Conservation (phyloP, 1,140 invertebrate species). For the Macrobrachium rosenbergii region DNA sequence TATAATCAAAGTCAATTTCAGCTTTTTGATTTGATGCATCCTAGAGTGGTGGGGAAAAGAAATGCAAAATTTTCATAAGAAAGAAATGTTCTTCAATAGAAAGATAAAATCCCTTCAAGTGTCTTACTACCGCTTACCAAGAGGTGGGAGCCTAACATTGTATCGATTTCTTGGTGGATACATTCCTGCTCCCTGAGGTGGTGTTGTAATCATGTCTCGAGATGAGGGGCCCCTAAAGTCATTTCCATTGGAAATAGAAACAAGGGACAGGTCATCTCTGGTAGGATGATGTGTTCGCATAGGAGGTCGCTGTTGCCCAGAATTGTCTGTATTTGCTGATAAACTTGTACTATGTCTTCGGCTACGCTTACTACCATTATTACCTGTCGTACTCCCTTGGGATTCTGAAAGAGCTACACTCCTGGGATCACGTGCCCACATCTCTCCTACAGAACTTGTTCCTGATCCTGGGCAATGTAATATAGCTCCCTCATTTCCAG, state of each 20-base stretch:
- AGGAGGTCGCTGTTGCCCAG: slow-evolving; percentile 47
- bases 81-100: too few relatives aligned
- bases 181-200: slow-evolving; percentile 53
- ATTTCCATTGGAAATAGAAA: slow-evolving; percentile 45
- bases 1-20: too few relatives aligned
- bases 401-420: slow-evolving; percentile 19
- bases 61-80: too few relatives aligned
- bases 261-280: slow-evolving; percentile 51
- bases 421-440: slow-evolving; percentile 35
- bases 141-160: slow-evolving; percentile 59
- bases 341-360: slow-evolving; percentile 32
- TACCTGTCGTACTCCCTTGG: slow-evolving; percentile 12
- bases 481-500: background rate
- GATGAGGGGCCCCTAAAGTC: slow-evolving; percentile 33
- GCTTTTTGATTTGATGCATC: too few relatives aligned
- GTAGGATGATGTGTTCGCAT: slow-evolving; percentile 40
- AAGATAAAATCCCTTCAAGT: too few relatives aligned
- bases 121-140: slow-evolving; percentile 45
- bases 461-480: slow-evolving; percentile 19
- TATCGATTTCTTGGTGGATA: slow-evolving; percentile 62
- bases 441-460: slow-evolving; percentile 18
- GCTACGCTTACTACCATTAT: slow-evolving; percentile 5
- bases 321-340: background rate
- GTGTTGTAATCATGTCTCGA: slow-evolving; percentile 23
- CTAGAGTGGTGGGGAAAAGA: too few relatives aligned